These are phyloP conservation scores for Masticophis lateralis DNA, from an alignment of 2,797 vertebrate genomes.

Conservation along the genomic window DNA sequence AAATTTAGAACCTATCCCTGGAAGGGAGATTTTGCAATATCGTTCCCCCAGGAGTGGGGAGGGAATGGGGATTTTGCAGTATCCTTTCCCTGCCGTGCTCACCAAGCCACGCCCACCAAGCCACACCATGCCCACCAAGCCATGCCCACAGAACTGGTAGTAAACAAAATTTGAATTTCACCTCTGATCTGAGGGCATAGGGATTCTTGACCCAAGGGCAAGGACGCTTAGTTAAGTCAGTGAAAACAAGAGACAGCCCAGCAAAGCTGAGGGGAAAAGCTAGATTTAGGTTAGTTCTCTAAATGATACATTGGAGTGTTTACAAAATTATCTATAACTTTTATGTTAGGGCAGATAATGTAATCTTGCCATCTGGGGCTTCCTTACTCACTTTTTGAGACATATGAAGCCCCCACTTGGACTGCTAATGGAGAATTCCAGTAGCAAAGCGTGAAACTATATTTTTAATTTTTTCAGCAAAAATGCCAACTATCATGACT, in stretches of 20 bases:
- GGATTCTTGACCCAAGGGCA: not conserved
- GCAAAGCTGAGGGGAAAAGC: not conserved
- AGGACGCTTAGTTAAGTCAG: not conserved
- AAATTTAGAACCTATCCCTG: too few species aligned
- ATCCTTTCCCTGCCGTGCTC: too few species aligned
- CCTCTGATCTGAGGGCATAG: not conserved
- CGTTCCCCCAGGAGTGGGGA: too few species aligned
- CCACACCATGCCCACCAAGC: too few species aligned
- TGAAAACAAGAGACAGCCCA: not conserved
- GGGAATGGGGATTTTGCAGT: too few species aligned
- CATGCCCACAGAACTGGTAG: too few species aligned
- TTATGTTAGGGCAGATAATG: not conserved
- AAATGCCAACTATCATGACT: not conserved
- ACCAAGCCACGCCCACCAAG: too few species aligned
- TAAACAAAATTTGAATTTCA: too few species aligned
- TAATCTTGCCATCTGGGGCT: not conserved
- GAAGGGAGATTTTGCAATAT: too few species aligned
- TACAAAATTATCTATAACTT: not conserved
- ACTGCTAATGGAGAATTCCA: not conserved
- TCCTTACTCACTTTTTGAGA: not conserved
- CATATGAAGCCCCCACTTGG: not conserved
- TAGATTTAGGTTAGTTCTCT: not conserved
- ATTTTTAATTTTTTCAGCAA: not conserved
- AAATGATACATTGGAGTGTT: not conserved
- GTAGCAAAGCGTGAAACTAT: not conserved